These are phyloP conservation scores for Eilema depressum DNA, from an alignment of 2,888 invertebrate species.

Conservation along the genomic window DNA sequence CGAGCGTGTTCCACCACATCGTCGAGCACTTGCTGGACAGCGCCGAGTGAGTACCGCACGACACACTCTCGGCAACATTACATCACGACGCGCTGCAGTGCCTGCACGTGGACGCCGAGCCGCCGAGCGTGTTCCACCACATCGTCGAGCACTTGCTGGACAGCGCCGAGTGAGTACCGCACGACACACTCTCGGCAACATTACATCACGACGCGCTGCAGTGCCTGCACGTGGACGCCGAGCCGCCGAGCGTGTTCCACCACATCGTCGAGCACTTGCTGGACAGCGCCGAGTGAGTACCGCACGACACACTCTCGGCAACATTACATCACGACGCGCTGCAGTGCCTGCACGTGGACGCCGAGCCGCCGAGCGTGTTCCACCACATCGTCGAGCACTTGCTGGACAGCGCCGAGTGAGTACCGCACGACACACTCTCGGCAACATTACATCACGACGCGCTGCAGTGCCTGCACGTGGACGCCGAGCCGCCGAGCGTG, in stretches of 20 bases:
- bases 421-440: neutral
- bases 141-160: conserved; percentile 23
- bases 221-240: conserved; percentile 42
- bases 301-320: no score
- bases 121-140: conserved; percentile 24
- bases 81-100: conserved; percentile 41
- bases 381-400: conserved; percentile 22
- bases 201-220: conserved; percentile 35
- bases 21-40: conserved; percentile 22
- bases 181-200: no score
- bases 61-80: no score
- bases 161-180: conserved; percentile 22
- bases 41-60: conserved; percentile 20
- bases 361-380: conserved; percentile 23
- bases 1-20: conserved; percentile 23
- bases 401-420: conserved; percentile 27
- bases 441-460: conserved; percentile 6
- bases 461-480: conserved; percentile 49
- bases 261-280: conserved; percentile 26
- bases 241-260: conserved; percentile 21
- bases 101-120: conserved; percentile 36
- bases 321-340: conserved; percentile 23
- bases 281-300: conserved; percentile 22
- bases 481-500: conserved; percentile 18
- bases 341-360: conserved; percentile 46